Evolutionary conservation across 2,888 invertebrate species (phyloP).

Genomic region (Oithona nana): DNA sequence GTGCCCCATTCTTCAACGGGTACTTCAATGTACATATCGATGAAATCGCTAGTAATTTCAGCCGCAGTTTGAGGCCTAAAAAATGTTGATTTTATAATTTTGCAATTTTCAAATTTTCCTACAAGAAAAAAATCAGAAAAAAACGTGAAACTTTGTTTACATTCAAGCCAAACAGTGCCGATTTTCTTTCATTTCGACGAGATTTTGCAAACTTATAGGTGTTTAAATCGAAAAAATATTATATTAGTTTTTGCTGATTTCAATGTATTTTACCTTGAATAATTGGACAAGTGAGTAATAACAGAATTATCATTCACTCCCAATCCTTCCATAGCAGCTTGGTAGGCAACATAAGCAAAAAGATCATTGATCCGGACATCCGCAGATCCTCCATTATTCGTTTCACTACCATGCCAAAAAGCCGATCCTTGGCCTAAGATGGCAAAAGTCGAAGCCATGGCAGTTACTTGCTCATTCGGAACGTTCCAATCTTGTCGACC

Average conservation of each 20-base stretch:
- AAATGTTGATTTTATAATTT: too few species aligned
- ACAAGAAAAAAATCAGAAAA: too few species aligned
- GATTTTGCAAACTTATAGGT: too few species aligned
- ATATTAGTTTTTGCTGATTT: too few species aligned
- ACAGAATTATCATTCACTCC: not conserved
- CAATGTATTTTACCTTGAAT: not conserved
- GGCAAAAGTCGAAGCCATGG: not conserved
- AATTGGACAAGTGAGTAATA: not conserved
- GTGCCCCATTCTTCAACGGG: conserved; percentile 12
- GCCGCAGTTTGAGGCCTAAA: not conserved
- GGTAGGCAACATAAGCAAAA: not conserved
- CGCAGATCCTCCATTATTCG: not conserved
- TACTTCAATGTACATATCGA: conserved; percentile 10
- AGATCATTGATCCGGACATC: conserved; percentile 2
- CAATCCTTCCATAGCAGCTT: not conserved
- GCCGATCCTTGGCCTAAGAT: conserved; percentile 2
- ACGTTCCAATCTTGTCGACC: not conserved
- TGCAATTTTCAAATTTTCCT: too few species aligned
- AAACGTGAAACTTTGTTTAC: too few species aligned
- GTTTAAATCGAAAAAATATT: too few species aligned
- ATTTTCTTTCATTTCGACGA: too few species aligned
- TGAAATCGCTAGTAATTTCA: not conserved
- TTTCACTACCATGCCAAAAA: not conserved
- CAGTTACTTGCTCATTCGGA: not conserved
- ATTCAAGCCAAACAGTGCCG: too few species aligned